Evolutionary conservation across 2,888 invertebrate genomes (phyloP), one percentile per base, ranked within the genome.

Genomic region (Netelia fuscicornis): DNA sequence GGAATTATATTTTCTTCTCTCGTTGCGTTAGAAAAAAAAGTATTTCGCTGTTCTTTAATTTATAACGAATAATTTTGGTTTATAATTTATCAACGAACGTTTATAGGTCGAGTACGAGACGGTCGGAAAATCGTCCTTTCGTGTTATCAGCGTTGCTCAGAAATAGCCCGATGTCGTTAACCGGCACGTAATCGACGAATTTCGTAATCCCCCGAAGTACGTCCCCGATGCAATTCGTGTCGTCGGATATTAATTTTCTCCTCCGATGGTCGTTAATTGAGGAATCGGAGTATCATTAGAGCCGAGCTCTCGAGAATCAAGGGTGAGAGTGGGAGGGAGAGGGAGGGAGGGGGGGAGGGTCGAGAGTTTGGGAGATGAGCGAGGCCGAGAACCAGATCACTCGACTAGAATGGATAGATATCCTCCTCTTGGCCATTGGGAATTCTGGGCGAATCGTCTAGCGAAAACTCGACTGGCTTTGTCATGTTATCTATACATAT

Each of bases 181-280:
- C 52, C 82, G 54, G 20, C 72, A 25, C 72, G 44, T 85, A 79
- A 76, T 85, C 80, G 67, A 13, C 20, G 58, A 62, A 65, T 72
- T 68, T 52, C 72, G 62, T 30, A 65, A 85, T 80, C 85, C 80
- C 37, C 85, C 72, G 62, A 85, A 83, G 83, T 85, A 72, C 76
- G 82, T 77, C 79, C 82, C 80, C 56, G 72, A 80, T 75, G 85
- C 84, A 87, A 87, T 87, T 86, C 79, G 74, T 83, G 77, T 74
- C 81, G 82, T 84, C 86, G 83, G 87, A 87, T 87, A 87, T 86
- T 87, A 87, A 87, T 87, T 87, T 87, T 86, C 86, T 82, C 81
- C 86, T 85, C 68, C 81, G 83, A 83, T 87, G 81, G 70, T 64
- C 85, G 84, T 87, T 87, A 87, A 87, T 87, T 84, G 87, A 81